These are phyloP conservation scores for Autographa pulchrina DNA, from an alignment of 2,888 invertebrate species.

Conservation along the genomic window DNA sequence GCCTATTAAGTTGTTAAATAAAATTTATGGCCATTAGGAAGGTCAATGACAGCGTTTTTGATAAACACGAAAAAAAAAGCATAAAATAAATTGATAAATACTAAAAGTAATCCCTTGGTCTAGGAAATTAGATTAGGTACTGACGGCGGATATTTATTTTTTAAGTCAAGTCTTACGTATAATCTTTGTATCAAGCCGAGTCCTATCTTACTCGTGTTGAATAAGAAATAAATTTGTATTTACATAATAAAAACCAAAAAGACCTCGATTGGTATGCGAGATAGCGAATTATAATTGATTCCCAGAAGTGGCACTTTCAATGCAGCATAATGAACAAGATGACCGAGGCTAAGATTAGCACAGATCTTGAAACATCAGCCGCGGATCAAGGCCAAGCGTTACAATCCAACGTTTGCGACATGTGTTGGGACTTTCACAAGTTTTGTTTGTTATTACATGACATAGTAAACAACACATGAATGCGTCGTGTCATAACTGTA, in stretches of 20 bases:
- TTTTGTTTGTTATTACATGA: constrained; percentile 13
- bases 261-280: constrained; percentile 16
- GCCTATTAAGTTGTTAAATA: constrained; percentile 8
- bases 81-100: neutral
- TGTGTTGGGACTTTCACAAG: constrained; percentile 44
- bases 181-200: neutral
- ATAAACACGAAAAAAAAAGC: constrained; percentile 23
- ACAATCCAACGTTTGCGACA: constrained; percentile 22
- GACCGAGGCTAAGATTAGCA: constrained; percentile 19
- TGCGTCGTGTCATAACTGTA: constrained; percentile 28
- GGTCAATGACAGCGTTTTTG: constrained; percentile 24
- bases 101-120: neutral
- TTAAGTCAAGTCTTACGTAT: neutral
- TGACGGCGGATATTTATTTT: neutral
- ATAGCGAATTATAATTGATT: neutral
- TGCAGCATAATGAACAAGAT: constrained; percentile 3
- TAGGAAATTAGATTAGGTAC: neutral
- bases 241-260: neutral
- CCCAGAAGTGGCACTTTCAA: constrained; percentile 15
- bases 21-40: constrained; percentile 10
- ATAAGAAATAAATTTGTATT: constrained; percentile 7
- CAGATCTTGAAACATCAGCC: constrained; percentile 13
- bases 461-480: constrained; percentile 41
- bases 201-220: neutral
- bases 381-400: constrained; percentile 15